Evolutionary conservation across 2,113 vertebrate genomes (phyloP).

Genomic region (Aramus guarauna): DNA sequence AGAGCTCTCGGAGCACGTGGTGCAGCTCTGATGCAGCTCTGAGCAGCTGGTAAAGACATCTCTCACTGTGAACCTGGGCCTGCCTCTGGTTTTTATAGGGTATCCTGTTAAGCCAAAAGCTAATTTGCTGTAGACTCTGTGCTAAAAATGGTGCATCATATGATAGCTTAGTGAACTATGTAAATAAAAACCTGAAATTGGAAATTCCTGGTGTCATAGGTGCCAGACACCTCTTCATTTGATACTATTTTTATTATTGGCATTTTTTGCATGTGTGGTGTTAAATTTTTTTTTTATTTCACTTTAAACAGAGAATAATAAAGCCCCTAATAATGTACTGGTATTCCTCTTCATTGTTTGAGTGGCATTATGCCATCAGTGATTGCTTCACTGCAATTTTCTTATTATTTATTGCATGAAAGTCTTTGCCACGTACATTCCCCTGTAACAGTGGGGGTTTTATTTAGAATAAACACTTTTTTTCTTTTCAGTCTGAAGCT

Average conservation of each 20-base stretch:
- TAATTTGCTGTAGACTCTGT: slow-evolving; percentile 22
- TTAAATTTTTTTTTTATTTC: neutral
- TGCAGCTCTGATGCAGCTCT: neutral
- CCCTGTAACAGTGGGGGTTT: neutral
- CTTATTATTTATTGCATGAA: neutral
- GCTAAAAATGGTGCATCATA: slow-evolving; percentile 5
- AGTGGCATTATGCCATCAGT: neutral
- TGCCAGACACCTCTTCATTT: neutral
- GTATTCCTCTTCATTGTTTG: neutral
- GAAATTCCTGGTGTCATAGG: neutral
- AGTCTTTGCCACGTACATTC: neutral
- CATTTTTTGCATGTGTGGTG: neutral
- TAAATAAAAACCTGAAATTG: neutral
- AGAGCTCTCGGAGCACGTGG: neutral
- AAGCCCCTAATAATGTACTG: neutral
- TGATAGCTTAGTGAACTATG: neutral
- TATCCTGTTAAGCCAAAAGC: slow-evolving; percentile 15
- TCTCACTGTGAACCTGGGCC: neutral
- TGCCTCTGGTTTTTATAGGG: slow-evolving; percentile 6
- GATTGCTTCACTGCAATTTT: neutral
- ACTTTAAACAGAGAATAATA: neutral
- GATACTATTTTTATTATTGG: neutral
- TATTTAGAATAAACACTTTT: neutral
- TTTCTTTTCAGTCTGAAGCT: neutral
- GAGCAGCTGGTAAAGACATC: slow-evolving; percentile 29